Conservation (phyloP, 2,797 vertebrate genomes). For the Sebastes cheni region DNA sequence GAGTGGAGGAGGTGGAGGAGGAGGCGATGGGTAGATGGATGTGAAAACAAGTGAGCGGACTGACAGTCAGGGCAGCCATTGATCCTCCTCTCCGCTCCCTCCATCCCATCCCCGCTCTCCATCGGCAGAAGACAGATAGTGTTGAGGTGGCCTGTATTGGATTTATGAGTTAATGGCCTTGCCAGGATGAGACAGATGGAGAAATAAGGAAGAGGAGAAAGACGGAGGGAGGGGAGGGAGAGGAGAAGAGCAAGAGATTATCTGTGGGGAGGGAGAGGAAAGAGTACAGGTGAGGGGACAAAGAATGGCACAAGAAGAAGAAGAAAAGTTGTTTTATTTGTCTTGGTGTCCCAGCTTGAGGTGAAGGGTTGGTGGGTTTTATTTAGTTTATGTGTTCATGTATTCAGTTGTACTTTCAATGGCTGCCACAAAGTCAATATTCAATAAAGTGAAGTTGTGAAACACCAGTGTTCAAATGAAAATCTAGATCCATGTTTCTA, state of each 20-base stretch:
- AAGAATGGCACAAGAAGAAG: not conserved
- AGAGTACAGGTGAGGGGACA: not conserved
- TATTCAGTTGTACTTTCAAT: not conserved
- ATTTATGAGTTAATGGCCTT: conserved; percentile 88
- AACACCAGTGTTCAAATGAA: too few species aligned
- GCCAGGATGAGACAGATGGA: conserved; percentile 77
- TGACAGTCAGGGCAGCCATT: conserved; percentile 83
- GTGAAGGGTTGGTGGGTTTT: not conserved
- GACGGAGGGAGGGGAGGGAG: conserved; percentile 1
- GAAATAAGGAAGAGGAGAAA: conserved; percentile 68
- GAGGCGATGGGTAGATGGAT: conserved; percentile 78
- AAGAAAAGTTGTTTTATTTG: not conserved
- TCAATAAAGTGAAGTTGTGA: not conserved
- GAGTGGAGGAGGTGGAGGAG: not conserved
- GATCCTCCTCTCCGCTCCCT: conserved; percentile 77
- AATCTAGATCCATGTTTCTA: not conserved
- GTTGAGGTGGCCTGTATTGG: conserved; percentile 86
- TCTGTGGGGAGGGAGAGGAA: conserved; percentile 27
- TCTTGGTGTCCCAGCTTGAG: not conserved
- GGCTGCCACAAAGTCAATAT: not conserved
- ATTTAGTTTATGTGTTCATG: not conserved
- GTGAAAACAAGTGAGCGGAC: conserved; percentile 83
- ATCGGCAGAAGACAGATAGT: conserved; percentile 82
- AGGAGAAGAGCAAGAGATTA: conserved; percentile 18
- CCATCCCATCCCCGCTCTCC: conserved; percentile 61